These are phyloP conservation scores for Ranitomeya variabilis DNA, from an alignment of 2,113 vertebrate species.

Conservation along the genomic window DNA sequence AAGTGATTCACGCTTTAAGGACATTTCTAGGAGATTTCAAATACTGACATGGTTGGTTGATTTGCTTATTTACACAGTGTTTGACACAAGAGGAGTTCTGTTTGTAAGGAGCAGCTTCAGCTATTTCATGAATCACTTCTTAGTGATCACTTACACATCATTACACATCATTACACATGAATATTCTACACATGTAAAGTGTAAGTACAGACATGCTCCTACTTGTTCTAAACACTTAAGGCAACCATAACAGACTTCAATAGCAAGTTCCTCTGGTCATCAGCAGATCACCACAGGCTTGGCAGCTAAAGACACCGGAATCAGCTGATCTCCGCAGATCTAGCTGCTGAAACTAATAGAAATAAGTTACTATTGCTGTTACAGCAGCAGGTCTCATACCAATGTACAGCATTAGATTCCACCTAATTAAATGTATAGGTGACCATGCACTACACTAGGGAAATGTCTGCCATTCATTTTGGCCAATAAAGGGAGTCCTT, in stretches of 20 bases:
- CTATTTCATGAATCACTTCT: not conserved
- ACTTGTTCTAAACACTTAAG: not conserved
- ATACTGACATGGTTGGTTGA: not conserved
- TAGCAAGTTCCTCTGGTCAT: too few species aligned
- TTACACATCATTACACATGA: not conserved
- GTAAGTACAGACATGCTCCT: not conserved
- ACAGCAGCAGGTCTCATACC: too few species aligned
- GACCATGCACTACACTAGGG: too few species aligned
- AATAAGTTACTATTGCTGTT: not conserved
- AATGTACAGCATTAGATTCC: not conserved
- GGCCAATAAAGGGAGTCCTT: too few species aligned
- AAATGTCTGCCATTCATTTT: too few species aligned
- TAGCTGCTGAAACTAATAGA: not conserved
- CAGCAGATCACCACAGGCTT: too few species aligned
- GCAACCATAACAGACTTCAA: too few species aligned
- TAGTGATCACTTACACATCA: not conserved
- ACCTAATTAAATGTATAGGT: too few species aligned
- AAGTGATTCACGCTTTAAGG: not conserved
- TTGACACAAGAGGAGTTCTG: not conserved
- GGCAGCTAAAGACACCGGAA: not conserved
- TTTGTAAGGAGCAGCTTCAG: not conserved
- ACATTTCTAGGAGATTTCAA: not conserved
- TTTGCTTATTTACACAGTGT: not conserved
- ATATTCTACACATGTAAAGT: not conserved
- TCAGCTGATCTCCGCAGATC: not conserved